These are phyloP conservation scores for Variabilichromis moorii DNA, from an alignment of 2,113 vertebrate species.

Conservation along the genomic window DNA sequence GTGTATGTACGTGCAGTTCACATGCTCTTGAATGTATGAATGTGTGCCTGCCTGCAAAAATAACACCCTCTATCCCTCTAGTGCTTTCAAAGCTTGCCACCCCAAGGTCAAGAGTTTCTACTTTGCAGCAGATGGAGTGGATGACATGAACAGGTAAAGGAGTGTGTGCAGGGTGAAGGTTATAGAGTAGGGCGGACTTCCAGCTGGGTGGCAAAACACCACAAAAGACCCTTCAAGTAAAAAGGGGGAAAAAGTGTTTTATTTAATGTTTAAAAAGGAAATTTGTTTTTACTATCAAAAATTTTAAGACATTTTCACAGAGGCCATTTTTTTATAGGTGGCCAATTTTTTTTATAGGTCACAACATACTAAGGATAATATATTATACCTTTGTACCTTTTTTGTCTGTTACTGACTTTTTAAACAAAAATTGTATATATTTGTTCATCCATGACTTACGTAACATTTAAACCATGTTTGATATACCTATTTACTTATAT, in stretches of 20 bases:
- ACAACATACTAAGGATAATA: not conserved
- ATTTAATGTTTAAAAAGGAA: not conserved
- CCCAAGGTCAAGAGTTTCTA: conserved; percentile 99
- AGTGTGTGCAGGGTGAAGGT: not conserved
- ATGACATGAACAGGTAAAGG: conserved; percentile 96
- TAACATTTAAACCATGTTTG: not conserved
- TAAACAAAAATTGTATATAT: not conserved
- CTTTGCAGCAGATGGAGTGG: conserved; percentile 97
- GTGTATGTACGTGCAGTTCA: not conserved
- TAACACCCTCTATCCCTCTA: conserved; percentile 41
- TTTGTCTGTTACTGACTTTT: not conserved
- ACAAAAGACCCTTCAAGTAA: not conserved
- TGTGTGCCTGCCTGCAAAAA: conserved; percentile 16
- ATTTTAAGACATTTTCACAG: not conserved
- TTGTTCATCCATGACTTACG: not conserved
- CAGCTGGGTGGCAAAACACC: not conserved
- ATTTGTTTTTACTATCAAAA: not conserved
- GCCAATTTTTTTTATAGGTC: not conserved
- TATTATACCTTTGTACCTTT: not conserved
- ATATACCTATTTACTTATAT: not conserved
- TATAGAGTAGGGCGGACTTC: not conserved
- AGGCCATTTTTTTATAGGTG: not conserved
- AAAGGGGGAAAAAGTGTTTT: not conserved
- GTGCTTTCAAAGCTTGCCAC: conserved; percentile 98
- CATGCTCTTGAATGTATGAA: not conserved